A percentile compares a stretch with the other conserved stretches of the same genome.
phyloP scores from a whole-genome alignment of 2,888 invertebrate species.

The Epinotia demarniana region DNA sequence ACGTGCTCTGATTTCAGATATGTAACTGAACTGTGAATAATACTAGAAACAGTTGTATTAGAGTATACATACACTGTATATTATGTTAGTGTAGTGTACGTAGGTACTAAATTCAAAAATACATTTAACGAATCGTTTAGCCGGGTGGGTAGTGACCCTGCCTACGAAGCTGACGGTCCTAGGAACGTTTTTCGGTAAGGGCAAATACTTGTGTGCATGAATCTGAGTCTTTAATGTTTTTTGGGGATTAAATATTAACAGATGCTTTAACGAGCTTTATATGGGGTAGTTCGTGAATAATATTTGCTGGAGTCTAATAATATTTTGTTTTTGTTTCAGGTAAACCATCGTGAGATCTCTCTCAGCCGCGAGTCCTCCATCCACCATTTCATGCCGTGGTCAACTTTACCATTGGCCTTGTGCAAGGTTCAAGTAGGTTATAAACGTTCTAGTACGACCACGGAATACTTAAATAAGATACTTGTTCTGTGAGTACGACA shows the following conservation, averaged over 20 bases:
- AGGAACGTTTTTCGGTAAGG: no score
- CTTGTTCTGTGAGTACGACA: no score
- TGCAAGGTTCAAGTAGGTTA: background rate
- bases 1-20: slow-evolving; percentile 29
- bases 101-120: background rate
- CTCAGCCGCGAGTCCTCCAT: background rate
- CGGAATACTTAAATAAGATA: no score
- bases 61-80: background rate
- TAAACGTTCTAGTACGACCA: no score
- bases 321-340: slow-evolving; percentile 9
- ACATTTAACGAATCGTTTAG: background rate
- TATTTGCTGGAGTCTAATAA: background rate
- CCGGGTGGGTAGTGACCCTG: no score
- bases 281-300: background rate
- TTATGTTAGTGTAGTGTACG: no score
- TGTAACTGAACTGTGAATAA: slow-evolving; percentile 16
- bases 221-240: no score
- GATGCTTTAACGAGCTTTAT: no score
- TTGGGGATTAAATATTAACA: no score
- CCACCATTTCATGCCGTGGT: background rate
- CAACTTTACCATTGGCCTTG: background rate
- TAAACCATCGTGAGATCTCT: background rate
- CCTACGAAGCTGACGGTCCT: no score
- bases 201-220: no score
- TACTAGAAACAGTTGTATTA: slow-evolving; percentile 2